Evolutionary conservation across 1,140 invertebrate species (phyloP).

Genomic region (Macrotrachela quadricornifera): DNA sequence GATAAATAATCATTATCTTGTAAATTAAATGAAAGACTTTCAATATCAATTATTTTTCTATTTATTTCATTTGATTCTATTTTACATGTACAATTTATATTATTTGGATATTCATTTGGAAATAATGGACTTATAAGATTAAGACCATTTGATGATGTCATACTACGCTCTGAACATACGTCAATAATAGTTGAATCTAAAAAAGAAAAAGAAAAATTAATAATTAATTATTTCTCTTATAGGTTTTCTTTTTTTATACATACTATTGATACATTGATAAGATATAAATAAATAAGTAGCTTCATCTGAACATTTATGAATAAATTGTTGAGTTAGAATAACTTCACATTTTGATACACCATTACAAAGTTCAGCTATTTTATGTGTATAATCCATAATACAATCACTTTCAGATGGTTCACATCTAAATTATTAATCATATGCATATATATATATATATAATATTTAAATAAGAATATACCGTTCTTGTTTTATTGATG

Average conservation of each 20-base stretch:
- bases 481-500: background rate
- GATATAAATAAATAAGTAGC: slow-evolving; percentile 1
- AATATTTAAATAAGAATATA: background rate
- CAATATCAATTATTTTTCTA: background rate
- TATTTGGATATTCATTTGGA: slow-evolving; percentile 3
- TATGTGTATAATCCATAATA: slow-evolving; percentile 7
- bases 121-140: background rate
- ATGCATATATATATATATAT: background rate
- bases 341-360: slow-evolving; percentile 2
- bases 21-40: background rate
- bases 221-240: too few relatives aligned
- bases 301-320: slow-evolving; percentile 6
- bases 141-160: too few relatives aligned
- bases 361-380: slow-evolving; percentile 9
- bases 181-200: too few relatives aligned
- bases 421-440: background rate
- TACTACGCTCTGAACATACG: too few relatives aligned
- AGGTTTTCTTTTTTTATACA: too few relatives aligned
- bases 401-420: background rate
- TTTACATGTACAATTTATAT: background rate
- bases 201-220: too few relatives aligned
- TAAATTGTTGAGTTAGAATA: background rate
- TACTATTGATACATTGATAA: slow-evolving; percentile 4
- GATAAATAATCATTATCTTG: slow-evolving; percentile 8
- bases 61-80: background rate